These are phyloP conservation scores for Osmerus eperlanus DNA, from an alignment of 2,113 vertebrate species.

Conservation along the genomic window DNA sequence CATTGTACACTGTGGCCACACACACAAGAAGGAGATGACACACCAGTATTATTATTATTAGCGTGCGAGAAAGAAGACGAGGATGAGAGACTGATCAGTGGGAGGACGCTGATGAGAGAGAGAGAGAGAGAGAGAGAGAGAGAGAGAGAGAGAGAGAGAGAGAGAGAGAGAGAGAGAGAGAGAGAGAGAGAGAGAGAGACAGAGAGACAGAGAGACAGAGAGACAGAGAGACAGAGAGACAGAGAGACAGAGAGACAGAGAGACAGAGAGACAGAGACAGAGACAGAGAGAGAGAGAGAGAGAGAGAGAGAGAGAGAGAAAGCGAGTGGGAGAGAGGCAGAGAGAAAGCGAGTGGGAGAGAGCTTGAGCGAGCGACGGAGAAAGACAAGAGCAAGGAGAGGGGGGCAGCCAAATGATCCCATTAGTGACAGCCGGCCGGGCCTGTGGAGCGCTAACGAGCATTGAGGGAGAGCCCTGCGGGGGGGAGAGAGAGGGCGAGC, in stretches of 20 bases:
- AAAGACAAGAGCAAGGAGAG: neutral
- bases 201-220: neutral
- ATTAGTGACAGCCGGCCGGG: neutral
- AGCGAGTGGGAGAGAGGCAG: neutral
- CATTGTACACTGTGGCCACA: conserved; percentile 86
- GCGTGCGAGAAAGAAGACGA: too few species aligned
- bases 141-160: neutral
- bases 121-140: neutral
- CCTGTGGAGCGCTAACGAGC: neutral
- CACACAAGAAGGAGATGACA: neutral
- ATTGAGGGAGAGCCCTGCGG: neutral
- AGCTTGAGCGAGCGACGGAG: neutral
- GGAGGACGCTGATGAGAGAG: neutral
- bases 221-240: neutral
- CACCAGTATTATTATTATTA: too few species aligned
- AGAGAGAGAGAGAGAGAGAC: neutral
- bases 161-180: neutral
- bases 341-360: neutral
- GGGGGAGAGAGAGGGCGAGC: neutral
- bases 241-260: neutral
- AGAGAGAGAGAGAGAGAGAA: neutral
- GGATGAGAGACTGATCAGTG: neutral
- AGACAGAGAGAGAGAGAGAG: neutral
- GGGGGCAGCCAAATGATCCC: neutral
- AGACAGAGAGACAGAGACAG: neutral